Percentiles rank a stretch among this genome's conserved stretches.
These are phyloP conservation scores for Hemiscyllium ocellatum DNA, from an alignment of 2,113 vertebrate species.

Conservation along the genomic window DNA sequence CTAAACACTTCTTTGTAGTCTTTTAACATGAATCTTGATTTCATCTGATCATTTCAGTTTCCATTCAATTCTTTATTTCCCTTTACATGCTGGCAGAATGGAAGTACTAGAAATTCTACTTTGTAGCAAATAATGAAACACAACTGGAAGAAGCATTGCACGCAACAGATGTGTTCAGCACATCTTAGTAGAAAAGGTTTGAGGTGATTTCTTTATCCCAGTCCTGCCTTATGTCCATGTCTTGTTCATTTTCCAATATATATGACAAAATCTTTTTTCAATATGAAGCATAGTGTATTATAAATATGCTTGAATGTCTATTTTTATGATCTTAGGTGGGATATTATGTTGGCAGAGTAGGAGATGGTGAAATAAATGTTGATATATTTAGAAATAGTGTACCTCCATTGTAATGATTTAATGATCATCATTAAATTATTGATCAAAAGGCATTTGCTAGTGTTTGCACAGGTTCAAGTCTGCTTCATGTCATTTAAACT, in stretches of 20 bases:
- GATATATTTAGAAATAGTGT: background rate
- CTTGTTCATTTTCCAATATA: background rate
- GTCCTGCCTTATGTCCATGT: background rate
- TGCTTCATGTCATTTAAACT: background rate
- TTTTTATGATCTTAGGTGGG: background rate
- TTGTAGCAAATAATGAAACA: background rate
- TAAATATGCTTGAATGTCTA: background rate
- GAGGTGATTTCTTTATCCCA: slow-evolving; percentile 37
- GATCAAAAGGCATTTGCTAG: background rate
- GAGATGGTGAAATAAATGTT: background rate
- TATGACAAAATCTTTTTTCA: background rate
- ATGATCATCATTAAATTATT: background rate
- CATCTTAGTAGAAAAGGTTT: slow-evolving; percentile 1
- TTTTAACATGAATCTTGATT: background rate
- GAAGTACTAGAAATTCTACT: slow-evolving; percentile 21
- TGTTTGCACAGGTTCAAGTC: background rate
- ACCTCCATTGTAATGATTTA: background rate
- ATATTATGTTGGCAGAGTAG: background rate
- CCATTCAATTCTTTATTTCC: background rate
- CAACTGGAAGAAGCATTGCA: background rate
- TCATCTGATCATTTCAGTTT: slow-evolving; percentile 34
- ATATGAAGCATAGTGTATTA: background rate
- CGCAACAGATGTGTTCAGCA: slow-evolving; percentile 13
- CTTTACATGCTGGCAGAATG: slow-evolving; percentile 36
- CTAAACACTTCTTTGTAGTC: background rate